phyloP scores from a whole-genome alignment of 2,888 invertebrate genomes.

The Saturnia pavonia region DNA sequence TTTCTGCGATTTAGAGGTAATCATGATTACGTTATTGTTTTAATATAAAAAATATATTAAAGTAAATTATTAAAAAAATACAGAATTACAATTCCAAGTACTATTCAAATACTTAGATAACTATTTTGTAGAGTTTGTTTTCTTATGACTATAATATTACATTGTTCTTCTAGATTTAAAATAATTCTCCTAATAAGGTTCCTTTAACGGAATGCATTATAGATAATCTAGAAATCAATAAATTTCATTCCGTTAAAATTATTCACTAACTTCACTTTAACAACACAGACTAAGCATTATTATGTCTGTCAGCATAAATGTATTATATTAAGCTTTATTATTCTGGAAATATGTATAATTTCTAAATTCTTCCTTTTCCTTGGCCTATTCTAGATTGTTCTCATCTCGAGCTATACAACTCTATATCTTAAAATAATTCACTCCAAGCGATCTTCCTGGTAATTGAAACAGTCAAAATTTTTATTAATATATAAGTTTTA shows the following conservation, averaged over 20 bases:
- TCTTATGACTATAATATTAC: background rate
- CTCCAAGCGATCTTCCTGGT: background rate
- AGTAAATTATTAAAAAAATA: too few relatives aligned
- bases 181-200: background rate
- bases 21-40: too few relatives aligned
- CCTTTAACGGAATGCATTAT: background rate
- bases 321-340: too few relatives aligned
- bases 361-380: background rate
- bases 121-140: background rate
- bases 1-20: too few relatives aligned
- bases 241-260: background rate
- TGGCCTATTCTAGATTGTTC: background rate
- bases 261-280: background rate
- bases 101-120: background rate
- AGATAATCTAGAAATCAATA: background rate
- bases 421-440: background rate
- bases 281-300: too few relatives aligned
- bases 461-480: background rate
- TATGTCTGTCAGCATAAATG: too few relatives aligned
- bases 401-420: background rate
- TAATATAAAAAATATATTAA: too few relatives aligned
- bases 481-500: slow-evolving; percentile 4
- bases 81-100: slow-evolving; percentile 22
- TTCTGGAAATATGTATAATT: background rate
- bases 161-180: background rate